Base-by-base conservation (phyloP, 2,797 vertebrate species). In the Philypnodon macrostomus region DNA sequence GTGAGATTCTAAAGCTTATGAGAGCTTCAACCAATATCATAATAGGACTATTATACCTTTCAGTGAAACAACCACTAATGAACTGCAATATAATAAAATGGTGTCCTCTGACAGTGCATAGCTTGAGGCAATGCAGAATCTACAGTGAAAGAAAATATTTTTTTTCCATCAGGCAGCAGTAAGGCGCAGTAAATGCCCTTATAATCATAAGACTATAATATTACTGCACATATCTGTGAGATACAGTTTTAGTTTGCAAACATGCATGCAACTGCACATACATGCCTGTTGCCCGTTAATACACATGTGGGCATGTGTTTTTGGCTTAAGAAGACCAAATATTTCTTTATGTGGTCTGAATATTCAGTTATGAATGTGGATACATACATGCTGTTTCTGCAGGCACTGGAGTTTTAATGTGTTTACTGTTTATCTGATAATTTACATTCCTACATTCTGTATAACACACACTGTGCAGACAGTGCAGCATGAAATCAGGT, bases 361-460 rank as follows among this genome's bases (percentile, higher is more conserved):
- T 59, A 42, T 68, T 79, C 4, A 78, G 77, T 78, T 82, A 83
- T 59, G 63, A 67, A 63, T 61, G 12, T 41, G 56, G 50, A 64
- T 78, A 79, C 80, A 81, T 78, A 79, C 56, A 15, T 0, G 21
- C 42, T 21, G 33, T 56, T 41, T 40, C 37, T 61, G 14, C 53
- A 56, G 58, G 54, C 5, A 4, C 29, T 30, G 21, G 31, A 7
- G 2, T 62, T 65, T 68, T 19, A 54, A 46, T 55, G 34, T 73
- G 75, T 75, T 80, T 77, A 77, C 55, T 26, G 52, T 10, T 36
- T 39, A 6, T 21, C 34, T 33, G 55, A 56, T 50, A 27, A 60
- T 55, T 75, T 71, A 70, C 58, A 70, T 80, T 79, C 59, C 44
- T 47, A 32, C 0, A 1, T 9, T 47, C 51, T 61, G 36, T 68